These are phyloP conservation scores for Amphipoea lucens DNA, from an alignment of 2,888 invertebrate genomes.

Conservation along the genomic window DNA sequence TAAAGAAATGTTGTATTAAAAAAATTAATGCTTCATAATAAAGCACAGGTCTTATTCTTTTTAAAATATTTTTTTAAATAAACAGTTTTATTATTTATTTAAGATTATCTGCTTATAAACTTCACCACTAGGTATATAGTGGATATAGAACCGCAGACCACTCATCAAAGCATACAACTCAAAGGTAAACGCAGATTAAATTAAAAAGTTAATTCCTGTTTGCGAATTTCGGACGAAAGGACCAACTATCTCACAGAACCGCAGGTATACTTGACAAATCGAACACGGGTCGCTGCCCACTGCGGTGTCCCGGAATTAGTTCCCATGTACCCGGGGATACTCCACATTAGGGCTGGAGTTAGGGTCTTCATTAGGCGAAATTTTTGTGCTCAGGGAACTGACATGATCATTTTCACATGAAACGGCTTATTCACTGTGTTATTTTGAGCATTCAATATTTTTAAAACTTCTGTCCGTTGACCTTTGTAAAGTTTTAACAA, in stretches of 20 bases:
- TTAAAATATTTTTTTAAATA: too few relatives aligned
- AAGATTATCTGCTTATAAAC: background rate
- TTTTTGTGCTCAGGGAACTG: background rate
- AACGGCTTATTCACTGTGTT: background rate
- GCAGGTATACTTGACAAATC: constrained; percentile 58
- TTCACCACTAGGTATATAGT: background rate
- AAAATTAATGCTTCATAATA: background rate
- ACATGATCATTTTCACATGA: background rate
- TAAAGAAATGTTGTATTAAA: background rate
- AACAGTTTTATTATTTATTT: too few relatives aligned
- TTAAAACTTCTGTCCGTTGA: background rate
- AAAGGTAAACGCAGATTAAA: background rate
- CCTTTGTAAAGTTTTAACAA: background rate
- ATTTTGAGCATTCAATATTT: background rate
- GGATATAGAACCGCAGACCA: background rate
- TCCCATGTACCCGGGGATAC: constrained; percentile 22
- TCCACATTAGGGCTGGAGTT: constrained; percentile 22
- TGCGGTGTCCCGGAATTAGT: constrained; percentile 41
- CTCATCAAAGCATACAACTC: background rate
- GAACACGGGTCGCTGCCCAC: constrained; percentile 13
- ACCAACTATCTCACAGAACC: constrained; percentile 39
- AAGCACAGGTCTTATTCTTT: background rate
- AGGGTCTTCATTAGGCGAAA: background rate
- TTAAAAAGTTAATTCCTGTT: constrained; percentile 2
- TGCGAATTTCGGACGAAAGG: constrained; percentile 3